These are phyloP conservation scores for Temnothorax longispinosus DNA, from an alignment of 1,140 invertebrate genomes.

Conservation along the genomic window DNA sequence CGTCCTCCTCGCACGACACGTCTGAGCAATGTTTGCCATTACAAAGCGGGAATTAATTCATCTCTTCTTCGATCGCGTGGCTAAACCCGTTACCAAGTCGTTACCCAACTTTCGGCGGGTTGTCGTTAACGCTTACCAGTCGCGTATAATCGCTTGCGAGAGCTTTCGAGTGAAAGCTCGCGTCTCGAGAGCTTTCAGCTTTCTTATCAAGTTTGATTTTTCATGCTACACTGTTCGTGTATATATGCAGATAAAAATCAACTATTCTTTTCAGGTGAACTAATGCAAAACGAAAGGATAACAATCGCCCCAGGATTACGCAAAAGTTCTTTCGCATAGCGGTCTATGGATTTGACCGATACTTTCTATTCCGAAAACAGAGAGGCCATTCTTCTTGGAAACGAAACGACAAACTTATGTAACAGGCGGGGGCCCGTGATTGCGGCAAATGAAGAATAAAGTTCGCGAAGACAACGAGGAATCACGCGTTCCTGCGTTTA, in stretches of 20 bases:
- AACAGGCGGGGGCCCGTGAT: neutral
- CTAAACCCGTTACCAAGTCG: constrained; percentile 41
- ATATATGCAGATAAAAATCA: neutral
- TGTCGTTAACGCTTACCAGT: neutral
- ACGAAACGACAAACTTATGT: constrained; percentile 13
- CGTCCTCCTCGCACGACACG: constrained; percentile 30
- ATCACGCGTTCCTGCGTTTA: constrained; percentile 33
- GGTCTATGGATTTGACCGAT: neutral
- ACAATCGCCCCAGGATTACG: constrained; percentile 13
- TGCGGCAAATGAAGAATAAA: constrained; percentile 10
- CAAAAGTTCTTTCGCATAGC: constrained; percentile 7
- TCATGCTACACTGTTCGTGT: neutral
- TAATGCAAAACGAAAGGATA: constrained; percentile 6
- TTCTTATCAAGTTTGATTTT: neutral
- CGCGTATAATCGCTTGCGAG: constrained; percentile 7
- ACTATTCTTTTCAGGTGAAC: neutral
- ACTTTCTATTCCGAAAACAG: constrained; percentile 43
- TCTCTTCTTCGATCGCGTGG: constrained; percentile 58
- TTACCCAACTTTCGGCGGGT: constrained; percentile 24
- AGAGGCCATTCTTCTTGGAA: constrained; percentile 28
- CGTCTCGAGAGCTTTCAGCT: too few relatives aligned
- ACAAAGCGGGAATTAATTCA: constrained; percentile 63
- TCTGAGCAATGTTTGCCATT: constrained; percentile 47
- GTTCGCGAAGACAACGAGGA: constrained; percentile 1
- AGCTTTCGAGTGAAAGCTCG: neutral